A percentile compares a stretch with the other conserved stretches of the same genome.
Evolutionary conservation across 2,797 vertebrate genomes (phyloP).

Genomic region (Graptemys geographica): DNA sequence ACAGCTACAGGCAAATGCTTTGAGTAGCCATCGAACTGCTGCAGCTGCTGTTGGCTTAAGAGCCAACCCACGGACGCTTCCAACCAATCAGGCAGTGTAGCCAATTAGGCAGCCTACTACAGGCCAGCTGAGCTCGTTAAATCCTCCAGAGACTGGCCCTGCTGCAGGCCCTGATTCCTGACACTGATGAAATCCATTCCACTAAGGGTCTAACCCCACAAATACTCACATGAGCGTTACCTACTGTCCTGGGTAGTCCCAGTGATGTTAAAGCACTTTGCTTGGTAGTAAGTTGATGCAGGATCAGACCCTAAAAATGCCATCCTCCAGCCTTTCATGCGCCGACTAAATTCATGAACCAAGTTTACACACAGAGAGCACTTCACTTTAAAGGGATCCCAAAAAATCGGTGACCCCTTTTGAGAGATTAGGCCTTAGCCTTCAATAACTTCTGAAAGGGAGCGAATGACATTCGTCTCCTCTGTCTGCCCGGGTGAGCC

Average conservation of each 20-base stretch:
- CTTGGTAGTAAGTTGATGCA: background rate
- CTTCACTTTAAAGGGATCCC: background rate
- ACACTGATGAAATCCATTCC: background rate
- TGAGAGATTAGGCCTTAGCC: background rate
- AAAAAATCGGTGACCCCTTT: background rate
- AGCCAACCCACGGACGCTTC: background rate
- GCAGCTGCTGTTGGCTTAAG: background rate
- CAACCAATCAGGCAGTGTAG: background rate
- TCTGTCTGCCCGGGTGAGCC: background rate
- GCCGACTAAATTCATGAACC: background rate
- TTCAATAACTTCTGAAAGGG: background rate
- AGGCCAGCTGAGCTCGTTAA: background rate
- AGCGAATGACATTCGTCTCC: background rate
- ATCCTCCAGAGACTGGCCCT: background rate
- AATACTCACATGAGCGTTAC: background rate
- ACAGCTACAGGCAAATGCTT: background rate
- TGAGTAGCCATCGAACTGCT: background rate
- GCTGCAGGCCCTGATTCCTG: background rate
- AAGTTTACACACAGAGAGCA: background rate
- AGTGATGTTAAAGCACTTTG: background rate
- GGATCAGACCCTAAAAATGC: background rate
- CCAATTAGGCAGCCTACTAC: background rate
- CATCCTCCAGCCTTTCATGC: background rate
- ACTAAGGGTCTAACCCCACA: background rate
- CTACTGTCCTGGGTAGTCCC: background rate